These are phyloP conservation scores for Drosophila bocqueti DNA, from an alignment of 1,140 invertebrate genomes.

Conservation along the genomic window DNA sequence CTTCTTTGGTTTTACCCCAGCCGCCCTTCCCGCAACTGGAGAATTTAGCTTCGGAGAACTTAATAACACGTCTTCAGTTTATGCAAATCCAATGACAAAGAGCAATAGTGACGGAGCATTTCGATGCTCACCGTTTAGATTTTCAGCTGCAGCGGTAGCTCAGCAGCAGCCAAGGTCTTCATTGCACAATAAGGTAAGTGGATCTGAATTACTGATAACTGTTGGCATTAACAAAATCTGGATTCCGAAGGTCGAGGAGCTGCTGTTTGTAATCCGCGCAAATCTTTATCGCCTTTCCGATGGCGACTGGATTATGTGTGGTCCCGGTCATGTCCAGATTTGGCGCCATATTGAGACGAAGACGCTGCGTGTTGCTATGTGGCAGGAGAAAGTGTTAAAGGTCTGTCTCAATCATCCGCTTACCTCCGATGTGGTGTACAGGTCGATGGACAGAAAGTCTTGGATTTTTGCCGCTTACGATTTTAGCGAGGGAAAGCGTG, in stretches of 20 bases:
- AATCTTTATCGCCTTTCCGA: neutral
- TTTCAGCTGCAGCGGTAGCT: neutral
- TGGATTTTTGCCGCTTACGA: constrained; percentile 10
- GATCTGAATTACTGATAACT: neutral
- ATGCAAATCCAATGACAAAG: neutral
- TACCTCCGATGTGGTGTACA: neutral
- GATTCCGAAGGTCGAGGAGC: neutral
- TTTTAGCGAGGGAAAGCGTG: neutral
- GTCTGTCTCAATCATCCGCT: neutral
- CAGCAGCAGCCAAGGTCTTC: neutral
- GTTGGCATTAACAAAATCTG: neutral
- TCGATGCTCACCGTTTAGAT: neutral
- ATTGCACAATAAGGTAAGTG: neutral
- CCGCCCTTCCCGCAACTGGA: no score
- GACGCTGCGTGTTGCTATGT: neutral
- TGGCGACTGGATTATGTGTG: neutral
- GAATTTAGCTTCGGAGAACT: no score
- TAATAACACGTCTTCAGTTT: neutral
- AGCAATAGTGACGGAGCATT: neutral
- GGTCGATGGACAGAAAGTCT: neutral
- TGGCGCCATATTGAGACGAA: neutral
- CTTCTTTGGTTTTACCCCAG: no score
- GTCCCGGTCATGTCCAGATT: neutral
- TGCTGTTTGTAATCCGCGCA: neutral
- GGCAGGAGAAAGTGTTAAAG: neutral